Conservation (phyloP, 2,797 vertebrate genomes). For the Ptychadena robeensis region DNA sequence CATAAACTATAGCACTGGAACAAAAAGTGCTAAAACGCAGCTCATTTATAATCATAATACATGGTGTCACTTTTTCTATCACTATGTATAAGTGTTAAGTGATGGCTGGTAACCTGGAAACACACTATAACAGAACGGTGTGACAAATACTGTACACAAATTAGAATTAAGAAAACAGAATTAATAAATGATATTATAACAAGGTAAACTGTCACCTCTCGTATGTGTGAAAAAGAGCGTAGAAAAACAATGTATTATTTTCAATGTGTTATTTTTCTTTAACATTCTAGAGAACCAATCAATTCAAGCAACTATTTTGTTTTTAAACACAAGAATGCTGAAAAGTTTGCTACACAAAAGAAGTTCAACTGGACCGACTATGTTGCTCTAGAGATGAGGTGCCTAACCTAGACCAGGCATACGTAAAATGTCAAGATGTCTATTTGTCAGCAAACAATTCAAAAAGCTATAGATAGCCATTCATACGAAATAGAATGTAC, state of each 20-base stretch:
- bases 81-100: constrained; percentile 9
- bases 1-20: too few relatives aligned
- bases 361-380: too few relatives aligned
- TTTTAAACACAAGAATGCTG: neutral
- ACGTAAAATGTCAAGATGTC: too few relatives aligned
- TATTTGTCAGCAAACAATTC: too few relatives aligned
- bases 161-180: too few relatives aligned
- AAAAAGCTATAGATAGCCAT: too few relatives aligned
- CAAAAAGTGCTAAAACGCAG: too few relatives aligned
- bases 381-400: too few relatives aligned
- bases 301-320: neutral
- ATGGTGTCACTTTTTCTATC: constrained; percentile 17
- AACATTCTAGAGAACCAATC: neutral
- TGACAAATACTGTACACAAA: constrained; percentile 9
- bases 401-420: too few relatives aligned
- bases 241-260: constrained; percentile 9
- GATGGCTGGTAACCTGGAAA: constrained; percentile 27
- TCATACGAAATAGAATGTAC: too few relatives aligned
- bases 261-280: neutral
- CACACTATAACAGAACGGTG: constrained; percentile 2
- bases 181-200: neutral
- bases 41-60: neutral
- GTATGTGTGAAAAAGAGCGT: neutral
- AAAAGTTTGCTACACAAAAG: too few relatives aligned
- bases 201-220: constrained; percentile 12